phyloP scores from a whole-genome alignment of 2,888 invertebrate genomes.

The Drosophila atroscutellata region DNA sequence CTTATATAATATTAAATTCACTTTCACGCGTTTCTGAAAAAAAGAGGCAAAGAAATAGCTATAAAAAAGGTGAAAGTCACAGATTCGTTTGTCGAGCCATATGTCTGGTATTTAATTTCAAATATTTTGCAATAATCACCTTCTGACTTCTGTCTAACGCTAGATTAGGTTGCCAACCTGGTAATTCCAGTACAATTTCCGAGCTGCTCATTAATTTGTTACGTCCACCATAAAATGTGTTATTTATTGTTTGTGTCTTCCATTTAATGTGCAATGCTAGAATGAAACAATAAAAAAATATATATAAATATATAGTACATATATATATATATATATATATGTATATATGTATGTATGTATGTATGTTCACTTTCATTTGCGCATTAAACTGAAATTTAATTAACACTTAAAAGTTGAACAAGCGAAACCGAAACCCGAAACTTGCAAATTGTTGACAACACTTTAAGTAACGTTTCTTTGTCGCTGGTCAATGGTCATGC shows the following conservation, averaged over 20 bases:
- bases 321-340: not conserved
- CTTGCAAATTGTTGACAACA: constrained; percentile 77
- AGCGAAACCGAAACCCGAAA: constrained; percentile 32
- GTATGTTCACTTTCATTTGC: constrained; percentile 50
- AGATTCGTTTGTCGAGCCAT: not conserved
- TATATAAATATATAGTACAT: not conserved
- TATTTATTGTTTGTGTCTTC: constrained; percentile 40
- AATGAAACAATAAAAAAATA: constrained; percentile 16
- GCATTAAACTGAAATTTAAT: constrained; percentile 67
- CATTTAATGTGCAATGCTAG: constrained; percentile 29
- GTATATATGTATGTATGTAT: not conserved
- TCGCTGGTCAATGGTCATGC: constrained; percentile 34
- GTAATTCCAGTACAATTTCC: constrained; percentile 24
- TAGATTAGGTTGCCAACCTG: constrained; percentile 8
- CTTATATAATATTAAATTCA: not conserved
- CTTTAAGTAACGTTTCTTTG: constrained; percentile 55
- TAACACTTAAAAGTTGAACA: constrained; percentile 64
- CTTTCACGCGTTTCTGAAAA: not conserved
- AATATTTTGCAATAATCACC: constrained; percentile 17
- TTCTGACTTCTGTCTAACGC: constrained; percentile 38
- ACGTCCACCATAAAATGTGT: constrained; percentile 46
- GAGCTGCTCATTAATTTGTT: constrained; percentile 43
- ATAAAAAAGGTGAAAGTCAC: constrained; percentile 23
- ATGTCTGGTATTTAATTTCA: not conserved
- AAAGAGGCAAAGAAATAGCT: not conserved